These are phyloP conservation scores for Mionectes olivaceus DNA, from an alignment of 2,797 vertebrate species.

Conservation along the genomic window DNA sequence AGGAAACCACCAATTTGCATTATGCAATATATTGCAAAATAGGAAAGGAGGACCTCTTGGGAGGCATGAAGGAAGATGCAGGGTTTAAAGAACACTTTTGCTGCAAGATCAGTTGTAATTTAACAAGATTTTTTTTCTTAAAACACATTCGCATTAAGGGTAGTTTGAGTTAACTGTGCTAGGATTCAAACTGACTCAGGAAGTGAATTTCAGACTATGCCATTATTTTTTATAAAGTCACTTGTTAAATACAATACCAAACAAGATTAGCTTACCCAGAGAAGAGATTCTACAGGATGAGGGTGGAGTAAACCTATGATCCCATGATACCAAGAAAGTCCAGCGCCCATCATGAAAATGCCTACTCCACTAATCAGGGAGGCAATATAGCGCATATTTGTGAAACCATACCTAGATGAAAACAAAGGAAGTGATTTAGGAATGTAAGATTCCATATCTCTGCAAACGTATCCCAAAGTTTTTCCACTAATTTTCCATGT, in stretches of 20 bases:
- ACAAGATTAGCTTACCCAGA: constrained; percentile 87
- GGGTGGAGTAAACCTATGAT: constrained; percentile 95
- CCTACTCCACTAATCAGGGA: constrained; percentile 98
- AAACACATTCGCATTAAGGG: neutral
- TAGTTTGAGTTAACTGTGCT: neutral
- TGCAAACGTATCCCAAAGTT: neutral
- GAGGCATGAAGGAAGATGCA: neutral
- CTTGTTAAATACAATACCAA: neutral
- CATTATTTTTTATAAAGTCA: neutral
- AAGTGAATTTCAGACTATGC: neutral
- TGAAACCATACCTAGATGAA: constrained; percentile 91
- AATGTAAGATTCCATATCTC: neutral
- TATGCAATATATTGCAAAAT: neutral
- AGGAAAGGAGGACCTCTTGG: neutral
- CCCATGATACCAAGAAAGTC: constrained; percentile 98
- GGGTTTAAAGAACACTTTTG: neutral
- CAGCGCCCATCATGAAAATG: constrained; percentile 99
- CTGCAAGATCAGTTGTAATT: neutral
- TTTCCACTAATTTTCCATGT: neutral
- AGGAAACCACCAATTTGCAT: neutral
- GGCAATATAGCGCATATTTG: constrained; percentile 98
- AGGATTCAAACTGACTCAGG: neutral
- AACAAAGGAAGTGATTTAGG: neutral
- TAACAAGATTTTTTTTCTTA: neutral
- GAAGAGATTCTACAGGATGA: constrained; percentile 91